These are phyloP conservation scores for Drosophila histrio DNA, from an alignment of 2,888 invertebrate genomes.

Conservation along the genomic window DNA sequence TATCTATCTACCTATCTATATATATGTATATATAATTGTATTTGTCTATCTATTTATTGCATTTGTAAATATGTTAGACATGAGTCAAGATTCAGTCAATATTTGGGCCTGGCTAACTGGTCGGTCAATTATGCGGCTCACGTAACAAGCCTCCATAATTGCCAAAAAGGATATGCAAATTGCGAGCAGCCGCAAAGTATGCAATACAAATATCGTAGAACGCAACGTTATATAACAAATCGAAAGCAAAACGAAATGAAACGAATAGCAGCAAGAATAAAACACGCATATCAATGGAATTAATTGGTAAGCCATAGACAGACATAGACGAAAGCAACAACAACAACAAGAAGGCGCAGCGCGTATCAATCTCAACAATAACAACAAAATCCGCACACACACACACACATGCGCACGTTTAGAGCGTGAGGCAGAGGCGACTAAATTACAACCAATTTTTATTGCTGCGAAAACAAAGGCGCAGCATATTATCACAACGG, in stretches of 20 bases:
- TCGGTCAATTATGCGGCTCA: conserved; percentile 65
- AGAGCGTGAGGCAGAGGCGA: conserved; percentile 26
- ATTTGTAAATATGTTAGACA: conserved; percentile 12
- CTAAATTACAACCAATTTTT: conserved; percentile 78
- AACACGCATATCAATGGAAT: conserved; percentile 71
- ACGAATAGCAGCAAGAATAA: conserved; percentile 28
- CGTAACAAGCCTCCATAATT: conserved; percentile 65
- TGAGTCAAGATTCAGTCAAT: conserved; percentile 1
- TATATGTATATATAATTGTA: background rate
- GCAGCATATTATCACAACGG: conserved; percentile 65
- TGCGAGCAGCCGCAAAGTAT: conserved; percentile 62
- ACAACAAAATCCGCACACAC: conserved; percentile 34
- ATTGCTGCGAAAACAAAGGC: conserved; percentile 76
- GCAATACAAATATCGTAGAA: conserved; percentile 56
- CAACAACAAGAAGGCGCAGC: conserved; percentile 36
- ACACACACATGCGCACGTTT: conserved; percentile 20
- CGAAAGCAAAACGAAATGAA: conserved; percentile 28
- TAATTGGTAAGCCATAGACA: conserved; percentile 67
- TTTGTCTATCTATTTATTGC: conserved; percentile 10
- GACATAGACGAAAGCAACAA: conserved; percentile 10
- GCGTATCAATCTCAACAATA: conserved; percentile 67
- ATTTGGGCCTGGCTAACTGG: conserved; percentile 12
- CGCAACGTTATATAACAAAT: background rate
- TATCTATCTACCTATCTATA: too few species aligned
- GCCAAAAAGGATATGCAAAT: conserved; percentile 71